These are phyloP conservation scores for Eristalinus sepulchralis DNA, from an alignment of 2,888 invertebrate genomes.

Conservation along the genomic window DNA sequence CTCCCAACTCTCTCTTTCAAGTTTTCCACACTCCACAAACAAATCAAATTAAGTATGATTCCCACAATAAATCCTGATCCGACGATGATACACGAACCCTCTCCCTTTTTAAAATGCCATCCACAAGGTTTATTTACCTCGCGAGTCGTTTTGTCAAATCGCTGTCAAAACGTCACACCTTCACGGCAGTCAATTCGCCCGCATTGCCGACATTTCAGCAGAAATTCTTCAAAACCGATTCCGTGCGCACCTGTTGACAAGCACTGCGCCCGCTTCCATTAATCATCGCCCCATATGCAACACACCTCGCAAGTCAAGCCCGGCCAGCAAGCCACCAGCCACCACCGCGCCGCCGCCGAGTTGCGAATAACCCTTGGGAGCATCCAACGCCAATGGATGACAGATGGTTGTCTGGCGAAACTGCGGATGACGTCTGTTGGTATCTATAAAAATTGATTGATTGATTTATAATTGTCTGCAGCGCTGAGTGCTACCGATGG, in stretches of 20 bases:
- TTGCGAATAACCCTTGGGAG: not conserved
- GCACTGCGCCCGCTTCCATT: slow-evolving; percentile 1
- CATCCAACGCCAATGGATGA: slow-evolving; percentile 51
- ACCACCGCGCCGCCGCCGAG: not conserved
- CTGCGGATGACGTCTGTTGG: slow-evolving; percentile 37
- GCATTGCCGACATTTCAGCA: slow-evolving; percentile 19
- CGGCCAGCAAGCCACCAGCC: not conserved
- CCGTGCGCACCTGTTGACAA: slow-evolving; percentile 47
- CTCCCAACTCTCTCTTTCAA: too few relatives aligned
- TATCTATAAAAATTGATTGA: slow-evolving; percentile 54
- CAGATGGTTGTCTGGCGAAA: slow-evolving; percentile 60
- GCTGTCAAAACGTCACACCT: slow-evolving; percentile 24
- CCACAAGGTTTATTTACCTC: slow-evolving; percentile 11
- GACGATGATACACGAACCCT: not conserved
- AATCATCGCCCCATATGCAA: slow-evolving; percentile 50
- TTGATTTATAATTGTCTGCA: slow-evolving; percentile 69
- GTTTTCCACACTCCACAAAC: too few relatives aligned
- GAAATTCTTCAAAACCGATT: slow-evolving; percentile 33
- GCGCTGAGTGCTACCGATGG: slow-evolving; percentile 39
- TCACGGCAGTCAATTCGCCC: slow-evolving; percentile 9
- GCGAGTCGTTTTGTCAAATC: slow-evolving; percentile 10
- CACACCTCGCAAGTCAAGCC: slow-evolving; percentile 37
- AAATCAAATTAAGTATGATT: not conserved
- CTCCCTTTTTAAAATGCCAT: not conserved
- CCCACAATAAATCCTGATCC: not conserved